Evolutionary conservation across 2,113 vertebrate species (phyloP).

Genomic region (Philantomba maxwellii): DNA sequence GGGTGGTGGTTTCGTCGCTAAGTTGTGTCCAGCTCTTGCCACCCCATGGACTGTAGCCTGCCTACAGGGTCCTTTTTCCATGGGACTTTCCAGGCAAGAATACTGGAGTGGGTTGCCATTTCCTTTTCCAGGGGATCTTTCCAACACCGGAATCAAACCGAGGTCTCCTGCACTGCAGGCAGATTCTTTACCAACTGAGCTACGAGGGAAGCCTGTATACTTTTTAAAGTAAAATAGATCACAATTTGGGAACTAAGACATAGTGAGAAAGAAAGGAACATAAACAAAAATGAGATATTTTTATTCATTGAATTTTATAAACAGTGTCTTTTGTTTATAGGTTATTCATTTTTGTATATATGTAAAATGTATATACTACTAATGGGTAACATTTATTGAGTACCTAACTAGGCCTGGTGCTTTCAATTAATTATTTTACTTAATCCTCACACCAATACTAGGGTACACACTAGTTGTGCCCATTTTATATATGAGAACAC

Average conservation of each 20-base stretch:
- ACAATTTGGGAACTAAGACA: background rate
- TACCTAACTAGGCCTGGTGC: background rate
- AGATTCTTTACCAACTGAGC: background rate
- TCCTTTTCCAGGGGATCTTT: background rate
- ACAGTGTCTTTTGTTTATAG: background rate
- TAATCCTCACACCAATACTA: background rate
- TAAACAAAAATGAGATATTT: background rate
- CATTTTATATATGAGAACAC: background rate
- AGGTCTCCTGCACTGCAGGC: background rate
- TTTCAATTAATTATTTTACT: background rate
- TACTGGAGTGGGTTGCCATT: background rate
- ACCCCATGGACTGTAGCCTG: background rate
- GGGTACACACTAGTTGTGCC: background rate
- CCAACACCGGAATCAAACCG: background rate
- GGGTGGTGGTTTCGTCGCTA: background rate
- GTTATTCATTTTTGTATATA: background rate
- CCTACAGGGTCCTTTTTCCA: background rate
- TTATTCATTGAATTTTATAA: background rate
- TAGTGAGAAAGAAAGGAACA: background rate
- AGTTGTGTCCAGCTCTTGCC: background rate
- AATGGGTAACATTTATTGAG: background rate
- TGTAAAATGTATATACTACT: background rate
- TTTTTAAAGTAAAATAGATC: background rate
- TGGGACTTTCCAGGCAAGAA: background rate
- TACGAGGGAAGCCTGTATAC: background rate